Evolutionary conservation across 1,140 invertebrate species (phyloP).

Genomic region (Antheraea mylitta): DNA sequence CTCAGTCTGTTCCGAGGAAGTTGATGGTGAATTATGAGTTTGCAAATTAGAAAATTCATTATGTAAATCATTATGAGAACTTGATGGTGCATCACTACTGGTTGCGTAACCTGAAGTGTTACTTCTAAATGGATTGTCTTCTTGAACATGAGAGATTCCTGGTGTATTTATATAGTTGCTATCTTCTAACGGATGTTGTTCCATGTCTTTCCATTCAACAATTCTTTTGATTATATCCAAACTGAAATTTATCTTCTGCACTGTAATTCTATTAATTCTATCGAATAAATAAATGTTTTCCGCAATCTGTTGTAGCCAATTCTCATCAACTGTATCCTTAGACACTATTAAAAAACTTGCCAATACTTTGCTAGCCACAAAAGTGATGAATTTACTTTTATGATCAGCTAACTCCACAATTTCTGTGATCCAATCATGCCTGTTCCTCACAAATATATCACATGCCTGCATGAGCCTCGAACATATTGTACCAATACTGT

Average conservation of each 20-base stretch:
- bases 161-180: conserved; percentile 69
- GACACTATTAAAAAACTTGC: conserved; percentile 91
- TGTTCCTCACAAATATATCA: conserved; percentile 88
- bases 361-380: conserved; percentile 87
- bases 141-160: conserved; percentile 52
- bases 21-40: conserved; percentile 57
- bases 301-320: conserved; percentile 88
- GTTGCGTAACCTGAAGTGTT: conserved; percentile 47
- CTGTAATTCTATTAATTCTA: conserved; percentile 78
- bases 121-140: conserved; percentile 68
- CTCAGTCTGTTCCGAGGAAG: conserved; percentile 51
- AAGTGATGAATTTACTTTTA: conserved; percentile 89
- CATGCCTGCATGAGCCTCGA: conserved; percentile 88
- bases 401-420: conserved; percentile 88
- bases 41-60: conserved; percentile 71
- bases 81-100: conserved; percentile 49
- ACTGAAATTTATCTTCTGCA: conserved; percentile 88
- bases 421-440: conserved; percentile 89
- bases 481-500: conserved; percentile 88
- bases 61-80: conserved; percentile 56
- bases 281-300: conserved; percentile 82
- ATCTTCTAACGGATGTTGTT: conserved; percentile 90
- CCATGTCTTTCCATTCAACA: conserved; percentile 92
- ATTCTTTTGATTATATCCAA: conserved; percentile 91
- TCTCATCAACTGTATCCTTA: conserved; percentile 87